Conservation (phyloP, 2,797 vertebrate genomes). For the Brotogeris chrysoptera region DNA sequence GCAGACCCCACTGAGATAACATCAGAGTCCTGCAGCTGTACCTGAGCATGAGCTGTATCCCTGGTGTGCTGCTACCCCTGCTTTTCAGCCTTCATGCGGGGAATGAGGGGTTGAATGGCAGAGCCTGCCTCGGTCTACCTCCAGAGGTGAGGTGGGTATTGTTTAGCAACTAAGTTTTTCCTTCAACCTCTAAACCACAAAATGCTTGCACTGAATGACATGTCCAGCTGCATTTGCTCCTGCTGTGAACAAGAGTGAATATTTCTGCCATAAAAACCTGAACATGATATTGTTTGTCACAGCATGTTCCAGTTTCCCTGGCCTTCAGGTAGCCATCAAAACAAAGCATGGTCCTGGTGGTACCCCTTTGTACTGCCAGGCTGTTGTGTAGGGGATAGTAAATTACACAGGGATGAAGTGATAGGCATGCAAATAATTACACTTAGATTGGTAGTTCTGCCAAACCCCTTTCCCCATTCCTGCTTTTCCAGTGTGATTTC, state of each 20-base stretch:
- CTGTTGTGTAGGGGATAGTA: background rate
- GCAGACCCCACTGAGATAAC: background rate
- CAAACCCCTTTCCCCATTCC: background rate
- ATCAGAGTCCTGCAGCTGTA: fast-evolving
- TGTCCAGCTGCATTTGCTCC: background rate
- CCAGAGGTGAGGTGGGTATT: background rate
- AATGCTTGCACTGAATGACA: background rate
- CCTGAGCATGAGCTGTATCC: background rate
- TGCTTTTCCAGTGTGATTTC: background rate
- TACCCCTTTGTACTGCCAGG: background rate
- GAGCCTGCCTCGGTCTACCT: background rate
- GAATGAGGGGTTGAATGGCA: background rate
- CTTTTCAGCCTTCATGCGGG: background rate
- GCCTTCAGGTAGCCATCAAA: background rate
- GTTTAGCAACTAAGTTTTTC: background rate
- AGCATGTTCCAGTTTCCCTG: background rate
- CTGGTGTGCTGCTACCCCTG: background rate
- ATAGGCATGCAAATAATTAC: background rate
- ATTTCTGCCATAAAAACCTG: background rate
- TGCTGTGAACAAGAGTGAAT: background rate
- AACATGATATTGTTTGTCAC: no score
- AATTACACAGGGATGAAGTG: background rate
- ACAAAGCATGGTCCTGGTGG: no score
- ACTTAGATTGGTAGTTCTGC: no score
- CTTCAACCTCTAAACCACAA: background rate